These are phyloP conservation scores for Oceanodroma tethys DNA, from an alignment of 2,113 vertebrate species.

Conservation along the genomic window DNA sequence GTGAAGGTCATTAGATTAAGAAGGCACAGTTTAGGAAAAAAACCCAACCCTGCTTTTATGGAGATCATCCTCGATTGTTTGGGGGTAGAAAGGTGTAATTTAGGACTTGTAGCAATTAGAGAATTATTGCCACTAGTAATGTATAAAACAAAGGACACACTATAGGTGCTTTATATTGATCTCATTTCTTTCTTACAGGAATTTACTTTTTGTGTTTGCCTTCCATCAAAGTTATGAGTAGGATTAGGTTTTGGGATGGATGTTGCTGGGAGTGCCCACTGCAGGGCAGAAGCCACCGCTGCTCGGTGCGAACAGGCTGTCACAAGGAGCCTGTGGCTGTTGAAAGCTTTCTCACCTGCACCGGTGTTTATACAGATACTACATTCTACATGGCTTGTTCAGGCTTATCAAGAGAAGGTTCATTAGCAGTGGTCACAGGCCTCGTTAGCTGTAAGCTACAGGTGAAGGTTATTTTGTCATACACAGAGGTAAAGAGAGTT, in stretches of 20 bases:
- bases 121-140: background rate
- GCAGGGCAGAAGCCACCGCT: background rate
- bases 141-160: background rate
- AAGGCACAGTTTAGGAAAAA: background rate
- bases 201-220: background rate
- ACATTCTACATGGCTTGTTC: background rate
- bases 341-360: background rate
- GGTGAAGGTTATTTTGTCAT: background rate
- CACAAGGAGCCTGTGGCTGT: background rate
- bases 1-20: background rate
- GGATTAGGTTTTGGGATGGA: background rate
- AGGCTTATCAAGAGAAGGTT: background rate
- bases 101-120: background rate
- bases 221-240: background rate
- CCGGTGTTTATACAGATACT: background rate
- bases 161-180: background rate
- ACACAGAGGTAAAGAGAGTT: background rate
- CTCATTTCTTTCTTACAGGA: background rate
- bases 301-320: background rate
- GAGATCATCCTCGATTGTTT: background rate
- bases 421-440: background rate
- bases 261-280: background rate
- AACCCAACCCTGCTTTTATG: rapidly evolving
- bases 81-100: background rate
- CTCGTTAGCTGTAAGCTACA: background rate